Conservation (phyloP, 2,888 invertebrate genomes). For the Parasteatoda lunata region DNA sequence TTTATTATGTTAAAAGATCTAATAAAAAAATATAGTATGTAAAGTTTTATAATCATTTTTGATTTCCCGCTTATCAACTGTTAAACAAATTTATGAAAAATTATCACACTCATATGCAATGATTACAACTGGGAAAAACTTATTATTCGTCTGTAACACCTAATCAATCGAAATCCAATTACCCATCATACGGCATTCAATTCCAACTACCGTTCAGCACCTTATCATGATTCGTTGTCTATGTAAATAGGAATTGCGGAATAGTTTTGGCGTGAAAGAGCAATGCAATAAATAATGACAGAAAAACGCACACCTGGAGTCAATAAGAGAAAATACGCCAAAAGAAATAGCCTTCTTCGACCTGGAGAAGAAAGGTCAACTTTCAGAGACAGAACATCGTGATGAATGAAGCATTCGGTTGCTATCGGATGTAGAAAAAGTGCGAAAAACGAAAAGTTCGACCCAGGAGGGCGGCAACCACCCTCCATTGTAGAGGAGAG, state of each 20-base stretch:
- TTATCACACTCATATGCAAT: too few relatives aligned
- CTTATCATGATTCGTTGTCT: background rate
- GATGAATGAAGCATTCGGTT: background rate
- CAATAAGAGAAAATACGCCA: background rate
- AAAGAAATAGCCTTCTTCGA: background rate
- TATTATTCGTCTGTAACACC: background rate
- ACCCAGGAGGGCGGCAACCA: too few relatives aligned
- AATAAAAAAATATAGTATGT: too few relatives aligned
- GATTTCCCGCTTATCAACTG: too few relatives aligned
- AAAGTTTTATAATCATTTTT: too few relatives aligned
- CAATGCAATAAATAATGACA: background rate
- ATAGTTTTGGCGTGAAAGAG: background rate
- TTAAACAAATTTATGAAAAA: too few relatives aligned
- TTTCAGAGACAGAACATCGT: background rate
- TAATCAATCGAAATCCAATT: conserved; percentile 3
- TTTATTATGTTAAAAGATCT: too few relatives aligned
- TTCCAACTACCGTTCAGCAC: conserved; percentile 1
- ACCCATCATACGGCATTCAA: background rate
- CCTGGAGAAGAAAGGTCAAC: background rate
- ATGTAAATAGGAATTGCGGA: background rate
- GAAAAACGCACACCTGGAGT: background rate
- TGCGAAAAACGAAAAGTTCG: background rate
- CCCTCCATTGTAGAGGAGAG: too few relatives aligned
- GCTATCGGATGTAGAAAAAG: background rate
- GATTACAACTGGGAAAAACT: too few relatives aligned